Evolutionary conservation across 2,113 vertebrate genomes (phyloP).

Genomic region (Labeo catla): DNA sequence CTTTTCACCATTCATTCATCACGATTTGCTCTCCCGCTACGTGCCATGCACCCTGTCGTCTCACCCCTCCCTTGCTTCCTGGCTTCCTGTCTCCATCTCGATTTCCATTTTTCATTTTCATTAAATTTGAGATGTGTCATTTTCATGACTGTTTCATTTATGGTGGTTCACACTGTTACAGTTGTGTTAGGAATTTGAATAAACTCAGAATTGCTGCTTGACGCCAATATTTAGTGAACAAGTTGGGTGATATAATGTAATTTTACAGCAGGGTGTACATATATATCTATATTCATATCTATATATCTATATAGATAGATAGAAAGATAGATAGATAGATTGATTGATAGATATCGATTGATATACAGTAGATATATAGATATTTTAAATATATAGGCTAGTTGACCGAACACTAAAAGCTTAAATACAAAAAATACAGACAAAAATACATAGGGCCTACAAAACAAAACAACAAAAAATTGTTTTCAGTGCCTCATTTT

Average conservation of each 20-base stretch:
- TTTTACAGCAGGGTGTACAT: too few relatives aligned
- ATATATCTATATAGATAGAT: too few relatives aligned
- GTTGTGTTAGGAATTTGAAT: not conserved
- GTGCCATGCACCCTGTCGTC: not conserved
- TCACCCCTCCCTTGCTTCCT: not conserved
- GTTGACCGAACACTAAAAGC: too few relatives aligned
- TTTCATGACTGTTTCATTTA: not conserved
- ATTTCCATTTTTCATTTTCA: constrained; percentile 22
- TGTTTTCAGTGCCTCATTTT: too few relatives aligned
- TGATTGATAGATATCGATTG: too few relatives aligned
- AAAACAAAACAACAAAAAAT: too few relatives aligned
- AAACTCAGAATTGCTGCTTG: not conserved
- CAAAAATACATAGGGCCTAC: too few relatives aligned
- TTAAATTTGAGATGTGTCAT: not conserved
- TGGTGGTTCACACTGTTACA: not conserved
- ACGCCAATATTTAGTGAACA: not conserved
- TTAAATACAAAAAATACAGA: too few relatives aligned
- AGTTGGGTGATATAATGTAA: not conserved
- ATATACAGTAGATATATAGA: too few relatives aligned
- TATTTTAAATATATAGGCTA: too few relatives aligned
- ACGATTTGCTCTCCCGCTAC: not conserved
- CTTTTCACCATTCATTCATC: not conserved
- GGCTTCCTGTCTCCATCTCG: not conserved
- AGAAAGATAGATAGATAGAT: too few relatives aligned
- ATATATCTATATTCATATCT: too few relatives aligned